Base-by-base conservation (phyloP, 2,797 vertebrate genomes). In the Enteromius paludinosus region DNA sequence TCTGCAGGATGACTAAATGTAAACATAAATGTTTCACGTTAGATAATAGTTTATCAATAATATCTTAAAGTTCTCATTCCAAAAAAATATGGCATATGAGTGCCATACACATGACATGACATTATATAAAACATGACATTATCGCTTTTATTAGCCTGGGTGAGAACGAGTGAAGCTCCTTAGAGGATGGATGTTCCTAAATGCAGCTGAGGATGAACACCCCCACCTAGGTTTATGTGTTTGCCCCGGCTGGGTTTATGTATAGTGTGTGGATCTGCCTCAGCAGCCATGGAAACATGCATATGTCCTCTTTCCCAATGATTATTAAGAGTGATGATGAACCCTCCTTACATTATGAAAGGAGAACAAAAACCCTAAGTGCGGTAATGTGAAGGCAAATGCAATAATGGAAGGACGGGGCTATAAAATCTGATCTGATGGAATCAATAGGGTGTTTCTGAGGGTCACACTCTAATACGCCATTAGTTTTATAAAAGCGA, bases 251-350 rank as follows among this genome's bases (percentile, higher is more conserved):
- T 71, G 74, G 17, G 17, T n/a, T 86, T 86, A 84, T 88, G 89
- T 87, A 87, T 79, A 87, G 84, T 83, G 65, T 81, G 78, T 83
- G 87, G 82, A 87, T 84, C 88, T 89, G 10, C 25, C 83, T 83
- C 81, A n/a, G 43, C 92, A 85, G 62, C 91, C 90, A 91, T 92
- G 89, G 90, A 88, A 91, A 93, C 92, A 70, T 70, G 81, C n/a
- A 28, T 47, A 33, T 17, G 38, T 70, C 79, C n/a, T 47, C 33
- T 15, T 35, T 74, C 28, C 35, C 77, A 56, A n/a, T 72, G 73
- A 76, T 41, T 59, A 76, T 66, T 52, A 75, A 56, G 23, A 70
- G 23, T 52, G 11, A 66, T 41, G 41, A 79, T 52, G 69, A 79
- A 41, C 28, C 23, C 17, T 59, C 20, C 69, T 71, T 56, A 28